Conservation (phyloP, 2,888 invertebrate genomes). For the Gasteruption jaculator region DNA sequence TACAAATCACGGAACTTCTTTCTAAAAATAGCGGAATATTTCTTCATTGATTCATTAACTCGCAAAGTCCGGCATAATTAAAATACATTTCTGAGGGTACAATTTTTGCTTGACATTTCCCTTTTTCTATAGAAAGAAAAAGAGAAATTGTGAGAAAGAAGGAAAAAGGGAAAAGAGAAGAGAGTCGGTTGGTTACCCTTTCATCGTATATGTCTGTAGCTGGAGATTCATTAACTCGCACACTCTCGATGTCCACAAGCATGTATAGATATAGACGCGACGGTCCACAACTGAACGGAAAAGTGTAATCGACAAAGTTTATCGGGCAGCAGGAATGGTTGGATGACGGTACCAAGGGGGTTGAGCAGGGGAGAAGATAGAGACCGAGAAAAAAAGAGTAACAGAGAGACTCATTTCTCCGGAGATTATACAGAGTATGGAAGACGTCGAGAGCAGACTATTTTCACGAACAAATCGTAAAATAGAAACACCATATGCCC, state of each 20-base stretch:
- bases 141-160: too few relatives aligned
- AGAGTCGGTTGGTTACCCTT: conserved; percentile 11
- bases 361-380: conserved; percentile 24
- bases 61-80: too few relatives aligned
- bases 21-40: too few relatives aligned
- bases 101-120: too few relatives aligned
- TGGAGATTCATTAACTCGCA: conserved; percentile 41
- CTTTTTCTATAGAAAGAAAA: too few relatives aligned
- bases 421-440: too few relatives aligned
- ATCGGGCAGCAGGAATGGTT: conserved; percentile 36
- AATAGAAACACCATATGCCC: conserved; percentile 29
- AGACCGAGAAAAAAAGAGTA: conserved; percentile 18
- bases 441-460: too few relatives aligned
- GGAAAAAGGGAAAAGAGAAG: too few relatives aligned
- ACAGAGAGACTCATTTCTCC: conserved; percentile 35
- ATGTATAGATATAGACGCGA: conserved; percentile 17
- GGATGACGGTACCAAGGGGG: conserved; percentile 24
- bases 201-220: conserved; percentile 11
- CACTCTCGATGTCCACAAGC: conserved; percentile 13
- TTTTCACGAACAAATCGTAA: conserved; percentile 30
- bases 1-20: too few relatives aligned
- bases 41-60: too few relatives aligned
- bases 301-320: conserved; percentile 49
- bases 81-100: too few relatives aligned
- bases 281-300: conserved; percentile 31